Percentiles rank a stretch among this genome's conserved stretches.
Evolutionary conservation across 2,888 invertebrate species (phyloP).

Genomic region (Yponomeuta cagnagella): DNA sequence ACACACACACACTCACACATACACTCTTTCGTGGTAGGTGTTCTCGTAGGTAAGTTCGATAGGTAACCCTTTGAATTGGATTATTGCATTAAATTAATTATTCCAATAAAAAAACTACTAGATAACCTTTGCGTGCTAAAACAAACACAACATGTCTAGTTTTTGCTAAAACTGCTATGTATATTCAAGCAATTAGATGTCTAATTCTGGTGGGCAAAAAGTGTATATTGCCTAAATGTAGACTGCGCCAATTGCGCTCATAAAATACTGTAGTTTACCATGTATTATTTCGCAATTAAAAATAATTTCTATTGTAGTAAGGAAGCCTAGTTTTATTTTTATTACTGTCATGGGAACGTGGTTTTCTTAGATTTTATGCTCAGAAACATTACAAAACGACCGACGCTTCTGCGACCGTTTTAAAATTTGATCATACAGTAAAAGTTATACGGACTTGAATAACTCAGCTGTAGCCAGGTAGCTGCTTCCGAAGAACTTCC

Average conservation of each 20-base stretch:
- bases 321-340: background rate
- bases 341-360: background rate
- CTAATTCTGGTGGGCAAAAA: background rate
- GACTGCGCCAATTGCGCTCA: background rate
- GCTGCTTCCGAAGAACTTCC: too few relatives aligned
- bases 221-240: background rate
- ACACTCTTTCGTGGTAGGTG: too few relatives aligned
- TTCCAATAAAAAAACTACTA: background rate
- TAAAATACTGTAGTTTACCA: background rate
- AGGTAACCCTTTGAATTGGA: too few relatives aligned
- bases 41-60: too few relatives aligned
- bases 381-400: background rate
- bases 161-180: background rate
- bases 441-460: too few relatives aligned
- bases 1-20: too few relatives aligned
- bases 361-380: background rate
- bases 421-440: too few relatives aligned
- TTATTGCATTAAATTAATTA: background rate
- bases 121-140: conserved; percentile 1
- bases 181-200: background rate
- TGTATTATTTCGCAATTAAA: conserved; percentile 3
- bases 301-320: background rate
- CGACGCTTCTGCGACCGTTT: background rate
- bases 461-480: too few relatives aligned
- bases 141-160: background rate